These are phyloP conservation scores for Chionis minor DNA, from an alignment of 2,113 vertebrate species.

Conservation along the genomic window DNA sequence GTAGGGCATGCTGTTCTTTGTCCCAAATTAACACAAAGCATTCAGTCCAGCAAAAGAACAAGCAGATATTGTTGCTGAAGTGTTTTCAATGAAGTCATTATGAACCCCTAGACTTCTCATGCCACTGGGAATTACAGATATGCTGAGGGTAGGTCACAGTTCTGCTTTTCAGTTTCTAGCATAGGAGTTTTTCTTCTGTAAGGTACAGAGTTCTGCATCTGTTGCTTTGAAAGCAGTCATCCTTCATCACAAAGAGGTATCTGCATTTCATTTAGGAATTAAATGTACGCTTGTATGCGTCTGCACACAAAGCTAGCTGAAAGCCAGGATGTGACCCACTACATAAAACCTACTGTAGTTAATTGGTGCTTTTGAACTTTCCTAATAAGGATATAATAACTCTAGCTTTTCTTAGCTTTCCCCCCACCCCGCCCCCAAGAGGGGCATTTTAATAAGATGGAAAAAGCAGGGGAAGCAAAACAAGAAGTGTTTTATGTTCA, in stretches of 20 bases:
- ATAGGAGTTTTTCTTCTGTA: not conserved
- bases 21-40: not conserved
- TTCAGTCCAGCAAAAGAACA: not conserved
- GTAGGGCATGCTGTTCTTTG: not conserved
- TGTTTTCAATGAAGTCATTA: not conserved
- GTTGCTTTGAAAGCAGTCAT: not conserved
- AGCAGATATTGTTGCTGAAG: not conserved
- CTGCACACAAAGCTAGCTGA: not conserved
- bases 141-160: not conserved
- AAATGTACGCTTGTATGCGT: not conserved
- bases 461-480: slow-evolving; percentile 56
- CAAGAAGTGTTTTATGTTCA: slow-evolving; percentile 54
- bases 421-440: not conserved
- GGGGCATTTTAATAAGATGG: slow-evolving; percentile 45
- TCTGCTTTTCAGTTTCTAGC: not conserved
- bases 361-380: slow-evolving; percentile 5
- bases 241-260: not conserved
- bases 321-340: not conserved
- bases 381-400: not conserved
- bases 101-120: not conserved
- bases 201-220: not conserved
- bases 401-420: not conserved
- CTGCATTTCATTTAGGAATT: not conserved
- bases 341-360: not conserved
- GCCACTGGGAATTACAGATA: not conserved